Evolutionary conservation across 2,113 vertebrate genomes (phyloP), one percentile per base, ranked within the genome.

Genomic region (Oplegnathus fasciatus): DNA sequence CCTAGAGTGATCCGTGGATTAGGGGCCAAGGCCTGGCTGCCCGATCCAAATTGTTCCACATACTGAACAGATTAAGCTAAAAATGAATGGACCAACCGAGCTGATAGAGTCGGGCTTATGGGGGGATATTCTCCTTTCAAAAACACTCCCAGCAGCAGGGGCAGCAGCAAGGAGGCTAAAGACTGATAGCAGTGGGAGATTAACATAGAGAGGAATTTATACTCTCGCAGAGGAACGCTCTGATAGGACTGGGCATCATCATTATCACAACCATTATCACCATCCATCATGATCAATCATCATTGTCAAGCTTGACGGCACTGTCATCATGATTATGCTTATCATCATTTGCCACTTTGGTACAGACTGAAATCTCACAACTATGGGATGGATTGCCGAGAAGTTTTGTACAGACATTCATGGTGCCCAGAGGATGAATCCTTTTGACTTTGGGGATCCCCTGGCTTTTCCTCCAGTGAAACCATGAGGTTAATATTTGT

Each of bases 11-110:
- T 88, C 78, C 48, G 2, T 50, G 86, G 89, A 92, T 94, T 91
- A 88, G 67, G 67, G 80, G 57, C 62, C 86, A 67, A 74, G 71
- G 71, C 85, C 86, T 46, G 69, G 68, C 84, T 77, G 64, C 52
- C 24, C 11, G 2, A 65, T 88, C 84, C 76, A 87, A 92, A 94
- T 85, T 89, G 91, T 83, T 89, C 69, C 89, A 85, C 88, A 86
- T 78, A 83, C 64, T 74, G 68, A 90, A 78, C 80, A 86, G 88
- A 88, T 86, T 91, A 86, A 86, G 84, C 20, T 71, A 88, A 81
- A 91, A 92, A 87, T 80, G 79, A 92, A 89, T 86, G 86, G 69
- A 44, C 15, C 46, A 72, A 75, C 48, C 10, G 26, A 78, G 78
- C 77, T 70, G 81, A 84, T 87, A 65, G 74, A 76, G 69, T 82